Evolutionary conservation across 2,797 vertebrate genomes (phyloP), one percentile per base, ranked within the genome.

Genomic region (Scleropages formosus): DNA sequence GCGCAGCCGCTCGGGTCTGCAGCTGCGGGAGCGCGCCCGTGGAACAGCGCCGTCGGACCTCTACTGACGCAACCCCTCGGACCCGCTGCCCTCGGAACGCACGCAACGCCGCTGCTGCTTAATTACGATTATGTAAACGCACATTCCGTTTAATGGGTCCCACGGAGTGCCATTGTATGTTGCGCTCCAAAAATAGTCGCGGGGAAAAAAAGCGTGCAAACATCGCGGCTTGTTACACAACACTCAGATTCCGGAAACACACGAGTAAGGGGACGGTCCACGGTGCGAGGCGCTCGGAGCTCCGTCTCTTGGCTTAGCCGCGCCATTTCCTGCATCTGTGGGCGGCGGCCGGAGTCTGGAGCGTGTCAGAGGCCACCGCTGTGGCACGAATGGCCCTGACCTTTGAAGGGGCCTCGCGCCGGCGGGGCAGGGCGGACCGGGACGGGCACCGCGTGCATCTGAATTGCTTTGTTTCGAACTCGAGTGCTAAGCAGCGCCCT

Each of bases 251-350:
- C 12, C 4, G 9, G 22, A 4, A 56, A 70, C n/a, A 20, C 16
- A 12, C 68, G 1, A 7, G 68, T 49, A n/a, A 8, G n/a, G n/a
- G n/a, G n/a, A n/a, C 10, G 18, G 2, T 47, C 66, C 15, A 26
- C 68, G n/a, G 44, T 47, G 8, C n/a, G 27, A 22, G 11, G 65
- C 65, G 46, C 67, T 53, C 44, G 16, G 16, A 13, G 3, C 10
- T 22, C 20, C 27, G 18, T 4, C 15, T n/a, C 24, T 16, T 51
- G 39, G 31, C 31, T 6, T 6, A 39, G 24, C 8, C 51, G 26
- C 56, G 44, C 22, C 44, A 62, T 60, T 72, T 72, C 39, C 70
- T 61, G 27, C 27, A 39, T 26, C 56, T 9, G 71, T 46, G 58
- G 71, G 71, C 20, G 71, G 71, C 20, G 31, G 9, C 39, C 3